Conservation (phyloP, 2,888 invertebrate genomes). For the Diploptera punctata region DNA sequence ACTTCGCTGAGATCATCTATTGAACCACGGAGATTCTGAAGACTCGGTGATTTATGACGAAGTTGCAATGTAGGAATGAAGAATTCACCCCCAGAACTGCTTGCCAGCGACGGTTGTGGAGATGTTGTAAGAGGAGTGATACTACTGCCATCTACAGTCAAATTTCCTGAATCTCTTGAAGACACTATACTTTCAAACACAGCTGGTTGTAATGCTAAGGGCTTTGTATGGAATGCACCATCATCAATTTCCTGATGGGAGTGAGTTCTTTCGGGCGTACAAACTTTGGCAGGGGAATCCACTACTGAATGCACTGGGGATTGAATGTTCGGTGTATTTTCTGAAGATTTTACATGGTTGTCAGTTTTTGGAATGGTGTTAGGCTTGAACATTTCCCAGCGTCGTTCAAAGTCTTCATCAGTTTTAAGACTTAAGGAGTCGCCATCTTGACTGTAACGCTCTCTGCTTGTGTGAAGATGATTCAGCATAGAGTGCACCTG, state of each 20-base stretch:
- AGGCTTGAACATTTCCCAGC: conserved; percentile 75
- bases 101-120: conserved; percentile 47
- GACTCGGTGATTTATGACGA: conserved; percentile 49
- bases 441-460: conserved; percentile 42
- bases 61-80: conserved; percentile 42
- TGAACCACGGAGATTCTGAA: conserved; percentile 72
- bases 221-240: not conserved
- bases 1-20: conserved; percentile 62
- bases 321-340: not conserved
- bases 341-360: conserved; percentile 49
- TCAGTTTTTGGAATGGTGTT: conserved; percentile 65
- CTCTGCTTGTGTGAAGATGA: conserved; percentile 53
- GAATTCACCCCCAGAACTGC: conserved; percentile 47
- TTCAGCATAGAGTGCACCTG: conserved; percentile 61
- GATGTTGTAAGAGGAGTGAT: conserved; percentile 45
- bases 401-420: conserved; percentile 70
- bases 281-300: not conserved
- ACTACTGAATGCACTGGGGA: not conserved
- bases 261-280: not conserved
- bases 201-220: not conserved
- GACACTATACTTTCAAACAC: not conserved
- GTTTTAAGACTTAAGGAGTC: conserved; percentile 47
- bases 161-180: not conserved
- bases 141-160: not conserved
- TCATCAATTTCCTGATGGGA: not conserved